These are phyloP conservation scores for Hoplodrina blanda DNA, from an alignment of 2,888 invertebrate genomes.

Conservation along the genomic window DNA sequence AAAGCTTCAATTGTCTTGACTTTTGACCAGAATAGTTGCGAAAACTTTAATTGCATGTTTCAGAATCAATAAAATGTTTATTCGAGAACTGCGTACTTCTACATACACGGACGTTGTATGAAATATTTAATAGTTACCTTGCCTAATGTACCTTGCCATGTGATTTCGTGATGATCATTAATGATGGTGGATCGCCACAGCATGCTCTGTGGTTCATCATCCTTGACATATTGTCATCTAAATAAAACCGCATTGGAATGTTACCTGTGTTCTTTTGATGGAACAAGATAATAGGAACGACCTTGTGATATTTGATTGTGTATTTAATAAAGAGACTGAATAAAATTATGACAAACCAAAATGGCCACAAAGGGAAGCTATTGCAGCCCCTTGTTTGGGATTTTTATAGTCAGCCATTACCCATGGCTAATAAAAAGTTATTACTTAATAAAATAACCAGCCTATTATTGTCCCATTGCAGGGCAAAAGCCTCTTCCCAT, in stretches of 20 bases:
- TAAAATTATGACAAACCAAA: background rate
- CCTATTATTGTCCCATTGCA: too few species aligned
- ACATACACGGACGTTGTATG: background rate
- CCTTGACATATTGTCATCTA: slow-evolving; percentile 42
- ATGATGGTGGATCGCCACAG: background rate
- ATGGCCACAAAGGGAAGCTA: background rate
- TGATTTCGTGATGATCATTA: slow-evolving; percentile 2
- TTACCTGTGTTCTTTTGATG: slow-evolving; percentile 21
- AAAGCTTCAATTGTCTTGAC: slow-evolving; percentile 24
- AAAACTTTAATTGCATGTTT: slow-evolving; percentile 18
- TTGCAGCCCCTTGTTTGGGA: background rate
- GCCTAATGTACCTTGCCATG: background rate
- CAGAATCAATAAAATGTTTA: slow-evolving; percentile 2
- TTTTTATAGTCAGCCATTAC: background rate
- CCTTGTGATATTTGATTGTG: slow-evolving; percentile 21
- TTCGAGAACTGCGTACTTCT: background rate
- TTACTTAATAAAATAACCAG: too few species aligned
- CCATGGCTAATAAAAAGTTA: background rate
- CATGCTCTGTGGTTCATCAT: slow-evolving; percentile 17
- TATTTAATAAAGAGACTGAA: slow-evolving; percentile 15
- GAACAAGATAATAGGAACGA: slow-evolving; percentile 20
- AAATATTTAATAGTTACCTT: slow-evolving; percentile 22
- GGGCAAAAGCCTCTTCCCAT: too few species aligned
- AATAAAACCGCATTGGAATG: slow-evolving; percentile 35
- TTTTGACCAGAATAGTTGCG: slow-evolving; percentile 17